Evolutionary conservation across 2,888 invertebrate species (phyloP).

Genomic region (Aphelenchoides bicaudatus): DNA sequence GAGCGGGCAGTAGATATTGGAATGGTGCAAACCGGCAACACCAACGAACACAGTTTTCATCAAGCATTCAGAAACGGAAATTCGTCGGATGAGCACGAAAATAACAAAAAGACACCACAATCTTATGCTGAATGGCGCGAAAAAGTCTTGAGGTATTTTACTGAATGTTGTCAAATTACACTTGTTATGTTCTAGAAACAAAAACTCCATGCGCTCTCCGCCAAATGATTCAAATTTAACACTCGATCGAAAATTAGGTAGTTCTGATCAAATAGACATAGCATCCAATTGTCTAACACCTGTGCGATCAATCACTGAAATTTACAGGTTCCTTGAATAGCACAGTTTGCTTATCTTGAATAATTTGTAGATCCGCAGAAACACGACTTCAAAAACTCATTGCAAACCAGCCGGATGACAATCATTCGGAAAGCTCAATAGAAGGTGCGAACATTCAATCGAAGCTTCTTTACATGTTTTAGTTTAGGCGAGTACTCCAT

Average conservation of each 20-base stretch:
- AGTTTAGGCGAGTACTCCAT: slow-evolving; percentile 34
- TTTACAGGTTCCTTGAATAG: too few relatives aligned
- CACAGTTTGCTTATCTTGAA: too few relatives aligned
- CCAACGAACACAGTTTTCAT: not conserved
- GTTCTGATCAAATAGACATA: slow-evolving; percentile 16
- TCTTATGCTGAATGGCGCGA: slow-evolving; percentile 36
- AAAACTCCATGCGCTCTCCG: slow-evolving; percentile 11
- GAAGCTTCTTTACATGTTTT: not conserved
- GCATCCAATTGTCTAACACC: slow-evolving; percentile 25
- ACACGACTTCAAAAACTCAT: slow-evolving; percentile 41
- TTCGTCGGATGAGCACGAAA: slow-evolving; percentile 7
- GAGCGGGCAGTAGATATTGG: slow-evolving; percentile 17
- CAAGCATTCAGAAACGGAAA: slow-evolving; percentile 19
- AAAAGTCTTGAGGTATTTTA: slow-evolving; percentile 28
- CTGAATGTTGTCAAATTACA: too few relatives aligned
- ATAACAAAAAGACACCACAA: slow-evolving; percentile 28
- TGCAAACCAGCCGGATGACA: slow-evolving; percentile 17
- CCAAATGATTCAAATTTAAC: slow-evolving; percentile 15
- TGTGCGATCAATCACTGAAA: slow-evolving; percentile 53
- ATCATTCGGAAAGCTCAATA: slow-evolving; percentile 18
- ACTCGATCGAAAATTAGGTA: slow-evolving; percentile 16
- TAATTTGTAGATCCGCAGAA: slow-evolving; percentile 54
- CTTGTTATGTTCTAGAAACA: too few relatives aligned
- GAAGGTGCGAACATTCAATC: slow-evolving; percentile 23
- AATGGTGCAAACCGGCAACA: not conserved